phyloP scores from a whole-genome alignment of 1,140 invertebrate genomes.

The Bombus affinis region DNA sequence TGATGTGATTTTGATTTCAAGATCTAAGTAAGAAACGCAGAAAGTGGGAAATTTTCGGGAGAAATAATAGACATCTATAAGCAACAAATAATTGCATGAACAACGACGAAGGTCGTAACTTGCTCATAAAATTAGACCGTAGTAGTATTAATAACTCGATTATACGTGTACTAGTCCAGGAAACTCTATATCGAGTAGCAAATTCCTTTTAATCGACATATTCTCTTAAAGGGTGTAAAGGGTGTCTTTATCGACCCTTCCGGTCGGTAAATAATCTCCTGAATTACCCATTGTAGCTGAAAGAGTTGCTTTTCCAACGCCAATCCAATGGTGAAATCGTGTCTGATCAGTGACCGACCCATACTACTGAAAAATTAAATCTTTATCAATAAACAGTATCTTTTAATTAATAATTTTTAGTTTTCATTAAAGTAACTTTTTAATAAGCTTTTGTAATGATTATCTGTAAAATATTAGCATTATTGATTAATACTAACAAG shows the following conservation, averaged over 20 bases:
- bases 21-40: too few species aligned
- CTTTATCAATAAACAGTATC: neutral
- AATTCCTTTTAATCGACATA: neutral
- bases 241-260: too few species aligned
- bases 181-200: conserved; percentile 10
- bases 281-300: neutral
- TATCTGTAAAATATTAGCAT: neutral
- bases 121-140: neutral
- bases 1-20: neutral
- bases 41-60: neutral
- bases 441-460: neutral
- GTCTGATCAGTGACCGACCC: neutral
- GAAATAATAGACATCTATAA: neutral
- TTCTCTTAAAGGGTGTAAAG: neutral
- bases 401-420: neutral
- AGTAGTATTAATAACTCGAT: conserved; percentile 1
- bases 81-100: conserved; percentile 16
- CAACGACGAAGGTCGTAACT: neutral
- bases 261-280: neutral
- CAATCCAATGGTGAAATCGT: neutral
- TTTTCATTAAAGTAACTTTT: too few species aligned
- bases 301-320: too few species aligned
- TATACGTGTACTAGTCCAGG: neutral
- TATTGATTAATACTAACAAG: neutral
- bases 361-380: neutral